These are phyloP conservation scores for Gulo gulo DNA, from an alignment of 2,113 vertebrate genomes.

Conservation along the genomic window DNA sequence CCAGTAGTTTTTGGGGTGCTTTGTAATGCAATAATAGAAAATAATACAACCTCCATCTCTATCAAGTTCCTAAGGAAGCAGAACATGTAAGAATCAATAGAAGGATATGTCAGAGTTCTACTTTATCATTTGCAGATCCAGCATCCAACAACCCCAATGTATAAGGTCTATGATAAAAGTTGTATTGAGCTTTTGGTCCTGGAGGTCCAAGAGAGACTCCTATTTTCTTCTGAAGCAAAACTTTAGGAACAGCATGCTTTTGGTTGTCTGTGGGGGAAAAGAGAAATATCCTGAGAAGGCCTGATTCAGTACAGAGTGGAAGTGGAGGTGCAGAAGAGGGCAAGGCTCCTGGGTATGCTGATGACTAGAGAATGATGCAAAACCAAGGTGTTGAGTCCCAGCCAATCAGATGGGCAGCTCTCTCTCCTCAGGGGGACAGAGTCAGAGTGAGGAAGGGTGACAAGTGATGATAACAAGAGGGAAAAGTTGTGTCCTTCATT, in stretches of 20 bases:
- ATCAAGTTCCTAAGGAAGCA: background rate
- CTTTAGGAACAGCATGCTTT: background rate
- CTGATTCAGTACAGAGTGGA: background rate
- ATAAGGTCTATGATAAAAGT: background rate
- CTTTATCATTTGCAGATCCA: background rate
- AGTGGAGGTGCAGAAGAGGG: background rate
- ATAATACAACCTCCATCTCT: background rate
- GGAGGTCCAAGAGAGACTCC: background rate
- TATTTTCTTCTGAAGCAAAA: background rate
- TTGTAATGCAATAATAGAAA: background rate
- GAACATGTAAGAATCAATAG: background rate
- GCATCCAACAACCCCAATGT: background rate
- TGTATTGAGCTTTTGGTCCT: background rate
- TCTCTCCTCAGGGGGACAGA: background rate
- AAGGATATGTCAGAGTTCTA: background rate
- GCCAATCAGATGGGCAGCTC: background rate
- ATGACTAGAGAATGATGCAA: background rate
- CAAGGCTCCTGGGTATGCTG: background rate
- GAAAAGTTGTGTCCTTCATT: background rate
- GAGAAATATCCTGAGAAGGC: background rate
- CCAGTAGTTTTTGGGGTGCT: background rate
- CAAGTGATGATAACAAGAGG: background rate
- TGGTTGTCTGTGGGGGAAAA: background rate
- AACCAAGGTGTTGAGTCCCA: background rate
- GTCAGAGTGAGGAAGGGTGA: background rate